Percentiles rank a stretch among this genome's conserved stretches.
phyloP scores from a whole-genome alignment of 2,113 vertebrate species.

The Tyto alba region DNA sequence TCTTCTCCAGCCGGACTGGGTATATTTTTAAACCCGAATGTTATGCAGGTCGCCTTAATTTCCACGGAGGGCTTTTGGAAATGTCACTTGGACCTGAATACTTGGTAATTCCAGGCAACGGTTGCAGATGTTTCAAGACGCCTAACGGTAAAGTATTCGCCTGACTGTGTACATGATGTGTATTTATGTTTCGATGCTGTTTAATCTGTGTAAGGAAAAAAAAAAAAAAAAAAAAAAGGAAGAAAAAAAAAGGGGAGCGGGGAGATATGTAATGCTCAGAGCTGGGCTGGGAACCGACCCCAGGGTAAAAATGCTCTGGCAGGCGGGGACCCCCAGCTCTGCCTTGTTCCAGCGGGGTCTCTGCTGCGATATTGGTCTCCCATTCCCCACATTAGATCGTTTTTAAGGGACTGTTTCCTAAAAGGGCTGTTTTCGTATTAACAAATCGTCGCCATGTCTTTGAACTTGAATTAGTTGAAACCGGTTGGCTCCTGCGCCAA shows the following conservation, averaged over 20 bases:
- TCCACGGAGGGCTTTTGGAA: conserved; percentile 35
- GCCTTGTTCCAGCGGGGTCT: background rate
- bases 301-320: background rate
- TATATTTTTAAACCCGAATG: background rate
- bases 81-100: conserved; percentile 49
- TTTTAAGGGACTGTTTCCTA: conserved; percentile 2
- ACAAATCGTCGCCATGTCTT: conserved; percentile 70
- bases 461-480: conserved; percentile 78
- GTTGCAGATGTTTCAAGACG: conserved; percentile 55
- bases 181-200: background rate
- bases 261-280: background rate
- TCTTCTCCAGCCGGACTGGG: conserved; percentile 49
- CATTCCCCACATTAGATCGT: background rate
- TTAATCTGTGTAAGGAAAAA: background rate
- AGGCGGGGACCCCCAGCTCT: background rate
- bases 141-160: conserved; percentile 71
- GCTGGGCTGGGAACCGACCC: background rate
- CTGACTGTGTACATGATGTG: background rate
- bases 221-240: too few species aligned
- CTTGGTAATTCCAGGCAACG: conserved; percentile 24
- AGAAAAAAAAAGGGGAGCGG: rapidly evolving
- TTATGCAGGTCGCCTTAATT: background rate
- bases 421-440: background rate
- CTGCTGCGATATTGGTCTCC: background rate
- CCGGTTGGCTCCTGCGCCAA: conserved; percentile 25